These are phyloP conservation scores for Hippocampus kuda DNA, from an alignment of 2,797 vertebrate species.

Conservation along the genomic window DNA sequence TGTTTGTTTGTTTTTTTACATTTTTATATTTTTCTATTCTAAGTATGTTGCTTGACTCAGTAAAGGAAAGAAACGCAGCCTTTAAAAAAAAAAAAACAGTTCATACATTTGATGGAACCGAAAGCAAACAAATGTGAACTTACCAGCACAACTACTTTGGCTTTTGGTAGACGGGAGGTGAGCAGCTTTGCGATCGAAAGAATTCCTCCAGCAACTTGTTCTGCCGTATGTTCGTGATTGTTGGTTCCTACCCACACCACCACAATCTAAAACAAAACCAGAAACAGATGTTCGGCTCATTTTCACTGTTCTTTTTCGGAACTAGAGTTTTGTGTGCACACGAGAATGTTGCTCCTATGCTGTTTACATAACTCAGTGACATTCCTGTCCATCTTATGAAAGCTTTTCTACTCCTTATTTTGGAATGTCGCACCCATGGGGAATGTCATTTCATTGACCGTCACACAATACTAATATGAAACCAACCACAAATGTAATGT, in stretches of 20 bases:
- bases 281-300: conserved; percentile 2
- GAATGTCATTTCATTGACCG: too few species aligned
- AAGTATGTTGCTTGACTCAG: background rate
- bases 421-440: background rate
- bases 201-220: conserved; percentile 88
- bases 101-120: background rate
- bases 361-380: background rate
- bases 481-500: too few species aligned
- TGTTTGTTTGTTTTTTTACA: background rate
- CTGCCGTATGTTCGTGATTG: conserved; percentile 86
- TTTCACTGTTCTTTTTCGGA: background rate
- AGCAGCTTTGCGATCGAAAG: conserved; percentile 81
- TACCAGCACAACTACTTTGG: conserved; percentile 92
- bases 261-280: conserved; percentile 71
- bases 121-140: conserved; percentile 29
- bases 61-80: background rate
- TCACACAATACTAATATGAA: too few species aligned
- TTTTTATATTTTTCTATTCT: background rate
- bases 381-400: background rate
- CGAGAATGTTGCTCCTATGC: background rate
- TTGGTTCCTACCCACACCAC: conserved; percentile 98
- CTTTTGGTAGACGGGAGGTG: conserved; percentile 77
- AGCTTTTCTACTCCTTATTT: too few species aligned
- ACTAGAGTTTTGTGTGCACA: background rate
- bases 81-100: background rate